A percentile compares a stretch with the other conserved stretches of the same genome.
Evolutionary conservation across 2,113 vertebrate species (phyloP).

Genomic region (Pelecanus crispus): DNA sequence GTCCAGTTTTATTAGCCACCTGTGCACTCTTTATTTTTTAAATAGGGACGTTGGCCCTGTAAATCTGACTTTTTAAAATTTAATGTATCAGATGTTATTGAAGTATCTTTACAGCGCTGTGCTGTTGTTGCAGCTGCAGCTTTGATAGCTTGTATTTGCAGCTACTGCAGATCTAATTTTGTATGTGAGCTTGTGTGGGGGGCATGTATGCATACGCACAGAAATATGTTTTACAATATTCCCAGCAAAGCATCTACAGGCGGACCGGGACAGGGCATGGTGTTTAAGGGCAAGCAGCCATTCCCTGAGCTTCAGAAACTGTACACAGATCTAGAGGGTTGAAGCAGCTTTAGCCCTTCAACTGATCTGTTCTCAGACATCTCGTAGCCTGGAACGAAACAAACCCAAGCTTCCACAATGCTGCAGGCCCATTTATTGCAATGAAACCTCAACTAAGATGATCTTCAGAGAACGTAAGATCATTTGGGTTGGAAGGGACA

Average conservation of each 20-base stretch:
- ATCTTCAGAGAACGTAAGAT: background rate
- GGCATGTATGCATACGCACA: accelerated
- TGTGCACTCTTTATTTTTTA: background rate
- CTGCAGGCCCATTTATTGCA: background rate
- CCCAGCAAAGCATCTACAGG: background rate
- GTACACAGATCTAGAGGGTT: accelerated
- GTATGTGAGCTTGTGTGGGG: background rate
- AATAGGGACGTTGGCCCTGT: background rate
- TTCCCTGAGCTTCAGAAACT: background rate
- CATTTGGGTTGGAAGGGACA: background rate
- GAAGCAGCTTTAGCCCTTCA: background rate
- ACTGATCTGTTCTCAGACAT: accelerated
- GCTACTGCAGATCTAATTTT: background rate
- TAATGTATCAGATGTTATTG: background rate
- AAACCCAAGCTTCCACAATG: accelerated
- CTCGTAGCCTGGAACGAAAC: background rate
- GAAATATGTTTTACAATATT: accelerated
- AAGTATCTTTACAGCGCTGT: background rate
- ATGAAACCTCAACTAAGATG: background rate
- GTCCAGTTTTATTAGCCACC: conserved; percentile 14
- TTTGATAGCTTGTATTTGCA: background rate
- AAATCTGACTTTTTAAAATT: background rate
- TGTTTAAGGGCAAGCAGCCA: background rate
- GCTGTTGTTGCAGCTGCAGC: conserved; percentile 21
- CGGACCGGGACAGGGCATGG: background rate